Evolutionary conservation across 2,888 invertebrate genomes (phyloP).

Genomic region (Nephrocerus scutellatus): DNA sequence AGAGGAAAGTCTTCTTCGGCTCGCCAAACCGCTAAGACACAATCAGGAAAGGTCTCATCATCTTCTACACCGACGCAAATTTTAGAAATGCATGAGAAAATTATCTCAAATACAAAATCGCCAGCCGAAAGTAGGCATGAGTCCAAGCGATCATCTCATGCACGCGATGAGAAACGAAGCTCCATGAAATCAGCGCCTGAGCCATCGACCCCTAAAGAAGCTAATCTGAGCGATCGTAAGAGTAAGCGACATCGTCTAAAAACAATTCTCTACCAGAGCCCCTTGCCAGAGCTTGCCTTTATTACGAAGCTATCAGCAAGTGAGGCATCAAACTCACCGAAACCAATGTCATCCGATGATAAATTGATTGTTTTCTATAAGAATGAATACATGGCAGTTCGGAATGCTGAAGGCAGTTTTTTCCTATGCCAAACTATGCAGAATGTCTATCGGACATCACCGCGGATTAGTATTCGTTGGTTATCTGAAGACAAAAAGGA

Average conservation of each 20-base stretch:
- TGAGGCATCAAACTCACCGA: slow-evolving; percentile 53
- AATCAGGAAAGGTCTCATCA: no score
- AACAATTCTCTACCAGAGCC: slow-evolving; percentile 72
- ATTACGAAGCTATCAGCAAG: slow-evolving; percentile 66
- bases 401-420: slow-evolving; percentile 82
- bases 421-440: slow-evolving; percentile 85
- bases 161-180: neutral
- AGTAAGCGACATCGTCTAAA: slow-evolving; percentile 37
- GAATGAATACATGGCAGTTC: slow-evolving; percentile 83
- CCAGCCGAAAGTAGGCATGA: neutral
- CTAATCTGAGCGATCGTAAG: slow-evolving; percentile 27
- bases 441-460: slow-evolving; percentile 80
- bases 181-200: neutral
- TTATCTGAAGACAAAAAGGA: slow-evolving; percentile 57
- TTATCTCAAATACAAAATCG: no score
- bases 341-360: slow-evolving; percentile 56
- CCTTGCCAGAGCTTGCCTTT: slow-evolving; percentile 68
- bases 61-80: no score
- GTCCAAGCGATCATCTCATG: neutral
- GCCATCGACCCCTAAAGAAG: slow-evolving; percentile 16
- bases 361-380: slow-evolving; percentile 83
- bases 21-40: no score
- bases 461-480: slow-evolving; percentile 85
- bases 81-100: no score
- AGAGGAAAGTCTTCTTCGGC: no score